Conservation (phyloP, 2,797 vertebrate species). For the Sternotherus odoratus region DNA sequence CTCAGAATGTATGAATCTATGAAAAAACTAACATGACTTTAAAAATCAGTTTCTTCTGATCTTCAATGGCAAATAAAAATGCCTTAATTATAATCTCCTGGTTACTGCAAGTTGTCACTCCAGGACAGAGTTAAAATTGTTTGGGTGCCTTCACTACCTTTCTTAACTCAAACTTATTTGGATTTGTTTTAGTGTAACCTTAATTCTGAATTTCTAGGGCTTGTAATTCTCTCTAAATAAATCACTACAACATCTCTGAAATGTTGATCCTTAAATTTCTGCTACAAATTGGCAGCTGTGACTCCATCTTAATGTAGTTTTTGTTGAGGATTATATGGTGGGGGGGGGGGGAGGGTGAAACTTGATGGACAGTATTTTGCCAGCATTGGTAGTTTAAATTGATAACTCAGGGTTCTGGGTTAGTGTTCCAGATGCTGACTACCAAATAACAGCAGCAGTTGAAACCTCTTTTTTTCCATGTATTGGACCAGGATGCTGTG, state of each 20-base stretch:
- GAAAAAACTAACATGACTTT: background rate
- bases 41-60: background rate
- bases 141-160: background rate
- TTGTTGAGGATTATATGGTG: background rate
- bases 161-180: background rate
- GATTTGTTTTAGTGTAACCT: background rate
- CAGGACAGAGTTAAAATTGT: background rate
- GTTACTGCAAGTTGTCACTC: background rate
- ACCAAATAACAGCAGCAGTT: background rate
- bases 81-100: background rate
- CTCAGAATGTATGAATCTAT: background rate
- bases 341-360: background rate
- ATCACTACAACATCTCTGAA: background rate
- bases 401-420: background rate
- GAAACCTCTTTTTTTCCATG: background rate
- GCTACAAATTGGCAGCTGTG: background rate
- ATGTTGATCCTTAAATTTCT: background rate
- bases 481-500: background rate
- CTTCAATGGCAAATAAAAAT: background rate
- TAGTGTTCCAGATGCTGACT: background rate
- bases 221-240: background rate
- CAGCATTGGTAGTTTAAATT: background rate
- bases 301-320: background rate
- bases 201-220: background rate
- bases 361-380: background rate